Evolutionary conservation across 2,888 invertebrate species (phyloP).

Genomic region (Drosophila koepferae): DNA sequence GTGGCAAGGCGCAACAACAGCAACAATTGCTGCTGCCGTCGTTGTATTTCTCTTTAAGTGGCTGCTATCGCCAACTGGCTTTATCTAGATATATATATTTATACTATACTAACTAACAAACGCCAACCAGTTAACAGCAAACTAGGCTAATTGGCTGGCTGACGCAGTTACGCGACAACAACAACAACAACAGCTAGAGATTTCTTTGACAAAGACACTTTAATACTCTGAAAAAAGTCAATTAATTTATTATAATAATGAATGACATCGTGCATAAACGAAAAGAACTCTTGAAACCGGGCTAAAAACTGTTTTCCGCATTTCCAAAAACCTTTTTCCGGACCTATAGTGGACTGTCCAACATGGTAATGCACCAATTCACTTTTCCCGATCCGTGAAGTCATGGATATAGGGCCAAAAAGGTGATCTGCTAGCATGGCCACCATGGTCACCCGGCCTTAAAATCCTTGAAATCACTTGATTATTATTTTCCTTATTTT

Average conservation of each 20-base stretch:
- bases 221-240: conserved; percentile 5
- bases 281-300: too few species aligned
- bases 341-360: too few species aligned
- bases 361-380: too few species aligned
- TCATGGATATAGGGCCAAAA: too few species aligned
- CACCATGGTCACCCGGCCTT: too few species aligned
- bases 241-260: not conserved
- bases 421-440: too few species aligned
- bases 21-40: conserved; percentile 28
- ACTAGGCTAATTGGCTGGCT: conserved; percentile 76
- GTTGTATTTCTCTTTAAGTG: conserved; percentile 23
- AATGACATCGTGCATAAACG: too few species aligned
- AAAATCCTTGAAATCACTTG: too few species aligned
- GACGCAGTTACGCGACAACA: conserved; percentile 24
- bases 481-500: too few species aligned
- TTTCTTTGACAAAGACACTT: conserved; percentile 2
- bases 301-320: too few species aligned
- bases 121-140: conserved; percentile 65
- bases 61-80: conserved; percentile 41
- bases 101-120: conserved; percentile 27
- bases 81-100: not conserved
- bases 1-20: conserved; percentile 23
- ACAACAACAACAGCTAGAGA: conserved; percentile 4
- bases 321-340: too few species aligned
- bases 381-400: too few species aligned